Conservation (phyloP, 1,140 invertebrate species). For the Plodia interpunctella region DNA sequence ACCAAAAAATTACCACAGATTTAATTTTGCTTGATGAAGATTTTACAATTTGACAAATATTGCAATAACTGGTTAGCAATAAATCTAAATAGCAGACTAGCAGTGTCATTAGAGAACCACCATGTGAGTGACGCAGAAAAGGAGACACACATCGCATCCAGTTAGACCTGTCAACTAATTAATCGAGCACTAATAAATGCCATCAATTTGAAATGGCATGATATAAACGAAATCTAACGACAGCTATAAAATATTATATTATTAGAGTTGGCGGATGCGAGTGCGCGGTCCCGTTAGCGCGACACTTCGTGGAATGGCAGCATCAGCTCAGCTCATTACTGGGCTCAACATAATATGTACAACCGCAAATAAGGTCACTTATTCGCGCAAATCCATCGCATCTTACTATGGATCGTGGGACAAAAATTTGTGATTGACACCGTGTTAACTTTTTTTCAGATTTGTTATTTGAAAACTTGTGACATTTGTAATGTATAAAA, state of each 20-base stretch:
- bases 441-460: too few relatives aligned
- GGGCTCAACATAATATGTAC: slow-evolving; percentile 11
- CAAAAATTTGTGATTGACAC: too few relatives aligned
- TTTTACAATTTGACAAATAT: too few relatives aligned
- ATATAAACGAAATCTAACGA: slow-evolving; percentile 38
- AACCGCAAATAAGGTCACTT: slow-evolving; percentile 13
- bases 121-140: neutral
- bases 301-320: slow-evolving; percentile 54
- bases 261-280: slow-evolving; percentile 9
- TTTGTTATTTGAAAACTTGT: too few relatives aligned
- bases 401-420: neutral
- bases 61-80: too few relatives aligned
- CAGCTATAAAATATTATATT: slow-evolving; percentile 33
- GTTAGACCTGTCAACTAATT: slow-evolving; percentile 6
- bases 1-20: too few relatives aligned
- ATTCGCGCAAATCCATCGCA: neutral
- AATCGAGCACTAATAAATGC: neutral
- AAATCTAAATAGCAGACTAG: too few relatives aligned
- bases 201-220: slow-evolving; percentile 20
- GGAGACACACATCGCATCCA: neutral
- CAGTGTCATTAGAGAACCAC: neutral
- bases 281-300: slow-evolving; percentile 47
- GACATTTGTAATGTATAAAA: too few relatives aligned
- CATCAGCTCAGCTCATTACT: slow-evolving; percentile 21
- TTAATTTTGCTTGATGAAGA: too few relatives aligned